phyloP scores from a whole-genome alignment of 2,888 invertebrate genomes.

The Sinelater perroti region DNA sequence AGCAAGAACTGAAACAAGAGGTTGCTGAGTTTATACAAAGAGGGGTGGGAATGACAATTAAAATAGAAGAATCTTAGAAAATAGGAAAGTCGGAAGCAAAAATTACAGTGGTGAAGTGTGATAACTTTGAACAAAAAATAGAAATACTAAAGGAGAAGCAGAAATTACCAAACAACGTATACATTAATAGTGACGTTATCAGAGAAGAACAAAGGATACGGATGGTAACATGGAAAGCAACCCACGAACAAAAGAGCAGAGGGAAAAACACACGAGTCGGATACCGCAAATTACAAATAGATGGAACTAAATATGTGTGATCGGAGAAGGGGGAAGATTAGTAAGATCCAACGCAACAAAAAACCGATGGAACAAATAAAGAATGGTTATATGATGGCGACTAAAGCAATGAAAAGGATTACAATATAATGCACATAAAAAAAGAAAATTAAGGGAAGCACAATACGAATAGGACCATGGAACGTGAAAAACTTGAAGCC shows the following conservation, averaged over 20 bases:
- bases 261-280: slow-evolving; percentile 2
- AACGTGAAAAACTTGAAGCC: no score
- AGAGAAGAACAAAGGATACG: neutral
- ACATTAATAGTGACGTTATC: neutral
- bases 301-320: neutral
- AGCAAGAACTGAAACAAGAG: no score
- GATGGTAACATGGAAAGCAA: neutral
- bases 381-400: no score
- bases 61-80: no score
- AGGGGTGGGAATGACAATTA: no score
- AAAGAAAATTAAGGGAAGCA: no score
- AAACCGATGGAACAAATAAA: neutral
- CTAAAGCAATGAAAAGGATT: no score
- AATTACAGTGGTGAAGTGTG: slow-evolving; percentile 7
- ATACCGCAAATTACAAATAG: slow-evolving; percentile 6
- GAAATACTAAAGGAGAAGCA: slow-evolving; percentile 2
- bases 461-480: no score
- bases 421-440: no score
- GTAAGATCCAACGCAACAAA: neutral
- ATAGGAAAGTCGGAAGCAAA: slow-evolving; percentile 2
- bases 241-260: slow-evolving; percentile 2
- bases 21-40: no score
- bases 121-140: slow-evolving; percentile 4
- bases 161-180: slow-evolving; percentile 1
- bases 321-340: neutral